Evolutionary conservation across 2,888 invertebrate species (phyloP).

Genomic region (Autographa gamma): DNA sequence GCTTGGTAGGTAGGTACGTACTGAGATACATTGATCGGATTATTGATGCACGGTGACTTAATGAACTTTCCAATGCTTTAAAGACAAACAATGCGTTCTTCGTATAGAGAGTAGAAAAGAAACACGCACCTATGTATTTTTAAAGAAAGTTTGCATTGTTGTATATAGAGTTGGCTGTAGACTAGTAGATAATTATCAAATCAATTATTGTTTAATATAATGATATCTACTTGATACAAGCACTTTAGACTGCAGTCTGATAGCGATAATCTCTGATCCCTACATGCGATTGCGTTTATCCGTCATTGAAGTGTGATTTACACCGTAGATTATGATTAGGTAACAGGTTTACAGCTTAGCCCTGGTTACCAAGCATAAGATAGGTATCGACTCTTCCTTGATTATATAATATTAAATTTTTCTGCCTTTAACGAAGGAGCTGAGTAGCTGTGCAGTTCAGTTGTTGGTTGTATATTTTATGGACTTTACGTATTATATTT

Average conservation of each 20-base stretch:
- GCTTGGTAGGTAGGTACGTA: no score
- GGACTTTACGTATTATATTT: no score
- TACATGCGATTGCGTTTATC: constrained; percentile 1
- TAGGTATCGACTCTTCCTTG: neutral
- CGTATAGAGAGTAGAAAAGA: neutral
- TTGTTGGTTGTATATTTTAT: no score
- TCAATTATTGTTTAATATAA: neutral
- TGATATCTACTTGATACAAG: neutral
- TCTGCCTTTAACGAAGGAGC: no score
- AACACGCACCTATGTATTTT: neutral
- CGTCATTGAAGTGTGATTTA: constrained; percentile 2
- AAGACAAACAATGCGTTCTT: no score
- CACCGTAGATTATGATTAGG: neutral
- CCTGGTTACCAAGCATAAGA: neutral
- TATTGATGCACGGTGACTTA: no score
- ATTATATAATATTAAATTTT: no score
- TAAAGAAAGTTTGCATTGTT: neutral
- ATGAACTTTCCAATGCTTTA: no score
- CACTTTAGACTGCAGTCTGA: constrained; percentile 1
- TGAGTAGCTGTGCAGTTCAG: no score
- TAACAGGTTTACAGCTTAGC: neutral
- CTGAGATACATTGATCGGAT: no score
- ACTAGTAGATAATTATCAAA: neutral
- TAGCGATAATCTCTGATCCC: constrained; percentile 7
- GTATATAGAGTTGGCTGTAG: neutral